These are phyloP conservation scores for Deilephila porcellus DNA, from an alignment of 2,888 invertebrate species.

Conservation along the genomic window DNA sequence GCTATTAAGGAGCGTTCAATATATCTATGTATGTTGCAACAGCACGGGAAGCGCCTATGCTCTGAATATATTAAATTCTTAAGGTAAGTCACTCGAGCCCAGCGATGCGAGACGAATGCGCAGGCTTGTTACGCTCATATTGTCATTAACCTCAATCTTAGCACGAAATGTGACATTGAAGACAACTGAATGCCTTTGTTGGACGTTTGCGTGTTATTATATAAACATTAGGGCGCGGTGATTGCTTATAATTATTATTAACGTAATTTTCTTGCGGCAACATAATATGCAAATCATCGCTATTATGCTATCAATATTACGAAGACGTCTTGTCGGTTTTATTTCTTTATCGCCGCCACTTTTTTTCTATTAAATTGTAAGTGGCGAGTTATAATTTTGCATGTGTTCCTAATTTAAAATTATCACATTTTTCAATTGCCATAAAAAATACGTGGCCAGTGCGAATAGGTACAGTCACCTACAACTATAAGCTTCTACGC, in stretches of 20 bases:
- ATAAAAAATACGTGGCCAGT: neutral
- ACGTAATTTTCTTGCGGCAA: neutral
- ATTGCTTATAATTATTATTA: conserved; percentile 17
- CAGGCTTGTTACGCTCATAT: conserved; percentile 38
- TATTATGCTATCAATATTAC: too few relatives aligned
- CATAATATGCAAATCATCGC: neutral
- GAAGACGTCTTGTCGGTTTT: too few relatives aligned
- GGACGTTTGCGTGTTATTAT: conserved; percentile 25
- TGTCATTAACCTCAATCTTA: conserved; percentile 42
- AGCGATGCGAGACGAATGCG: conserved; percentile 45
- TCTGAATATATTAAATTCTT: conserved; percentile 43
- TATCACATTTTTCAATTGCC: neutral
- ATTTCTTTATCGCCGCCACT: too few relatives aligned
- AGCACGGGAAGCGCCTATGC: conserved; percentile 6
- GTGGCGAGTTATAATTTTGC: too few relatives aligned
- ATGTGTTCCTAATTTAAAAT: too few relatives aligned
- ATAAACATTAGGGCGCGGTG: conserved; percentile 19
- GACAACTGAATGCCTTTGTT: conserved; percentile 31
- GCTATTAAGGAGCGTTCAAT: conserved; percentile 31
- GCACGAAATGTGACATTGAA: conserved; percentile 32
- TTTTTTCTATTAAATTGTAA: too few relatives aligned
- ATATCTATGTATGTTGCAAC: conserved; percentile 32
- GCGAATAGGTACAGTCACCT: too few relatives aligned
- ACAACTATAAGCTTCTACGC: too few relatives aligned
- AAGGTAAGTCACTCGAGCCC: conserved; percentile 43